These are phyloP conservation scores for Heloderma charlesbogerti DNA, from an alignment of 2,113 vertebrate genomes.

Conservation along the genomic window DNA sequence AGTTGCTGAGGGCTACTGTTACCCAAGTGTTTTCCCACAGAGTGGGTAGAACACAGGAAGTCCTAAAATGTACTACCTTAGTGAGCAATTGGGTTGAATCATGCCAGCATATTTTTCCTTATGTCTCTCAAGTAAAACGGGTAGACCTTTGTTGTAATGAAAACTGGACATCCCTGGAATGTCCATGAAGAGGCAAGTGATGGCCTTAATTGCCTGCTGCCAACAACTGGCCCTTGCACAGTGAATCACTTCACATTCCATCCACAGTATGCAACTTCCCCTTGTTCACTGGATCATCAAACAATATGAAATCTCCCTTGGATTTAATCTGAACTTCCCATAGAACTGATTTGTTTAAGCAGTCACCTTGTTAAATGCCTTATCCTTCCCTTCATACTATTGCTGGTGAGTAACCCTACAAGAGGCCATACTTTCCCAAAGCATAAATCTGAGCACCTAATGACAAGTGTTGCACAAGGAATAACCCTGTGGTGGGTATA, in stretches of 20 bases:
- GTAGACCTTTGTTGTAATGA: no score
- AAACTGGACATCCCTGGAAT: no score
- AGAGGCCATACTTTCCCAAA: background rate
- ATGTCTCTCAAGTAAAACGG: background rate
- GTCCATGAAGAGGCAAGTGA: no score
- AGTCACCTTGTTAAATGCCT: no score
- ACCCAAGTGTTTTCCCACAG: background rate
- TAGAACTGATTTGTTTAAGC: background rate
- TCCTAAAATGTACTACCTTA: background rate
- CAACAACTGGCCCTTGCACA: no score
- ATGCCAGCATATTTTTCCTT: no score
- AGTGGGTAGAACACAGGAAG: background rate
- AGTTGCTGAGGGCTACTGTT: no score
- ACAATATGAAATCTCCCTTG: background rate
- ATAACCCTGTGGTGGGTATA: background rate
- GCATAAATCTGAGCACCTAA: background rate
- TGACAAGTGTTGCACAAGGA: background rate
- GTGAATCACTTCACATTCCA: no score
- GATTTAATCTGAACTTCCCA: background rate
- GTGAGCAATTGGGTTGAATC: background rate
- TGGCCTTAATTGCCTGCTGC: no score
- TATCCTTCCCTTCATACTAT: background rate
- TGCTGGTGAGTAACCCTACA: no score
- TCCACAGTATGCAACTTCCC: no score
- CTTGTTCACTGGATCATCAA: no score